Conservation (phyloP, 2,888 invertebrate species). For the Axea sp. region DNA sequence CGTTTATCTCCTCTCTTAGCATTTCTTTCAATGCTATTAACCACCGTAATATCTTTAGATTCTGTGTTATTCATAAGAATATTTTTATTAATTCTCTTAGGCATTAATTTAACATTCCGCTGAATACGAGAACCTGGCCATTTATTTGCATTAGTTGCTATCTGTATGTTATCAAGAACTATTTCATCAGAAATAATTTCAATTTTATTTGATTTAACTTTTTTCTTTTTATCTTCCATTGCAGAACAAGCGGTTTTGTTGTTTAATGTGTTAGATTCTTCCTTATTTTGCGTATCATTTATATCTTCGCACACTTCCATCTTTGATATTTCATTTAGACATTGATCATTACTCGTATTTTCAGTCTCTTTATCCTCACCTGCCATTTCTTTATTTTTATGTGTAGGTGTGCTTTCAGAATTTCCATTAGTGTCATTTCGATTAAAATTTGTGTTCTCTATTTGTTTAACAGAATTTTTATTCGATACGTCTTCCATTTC, state of each 20-base stretch:
- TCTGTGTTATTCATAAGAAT: conserved; percentile 21
- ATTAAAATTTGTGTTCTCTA: conserved; percentile 6
- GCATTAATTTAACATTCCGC: conserved; percentile 75
- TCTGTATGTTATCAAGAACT: conserved; percentile 70
- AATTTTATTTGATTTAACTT: conserved; percentile 65
- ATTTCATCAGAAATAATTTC: conserved; percentile 76
- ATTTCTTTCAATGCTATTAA: conserved; percentile 37
- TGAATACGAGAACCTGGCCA: conserved; percentile 75
- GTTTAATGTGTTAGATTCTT: conserved; percentile 20
- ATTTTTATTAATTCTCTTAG: conserved; percentile 71
- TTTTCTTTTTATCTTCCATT: conserved; percentile 45
- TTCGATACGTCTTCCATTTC: conserved; percentile 29
- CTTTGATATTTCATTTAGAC: conserved; percentile 7
- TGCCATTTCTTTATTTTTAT: conserved; percentile 9
- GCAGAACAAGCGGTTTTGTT: conserved; percentile 6
- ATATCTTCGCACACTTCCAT: conserved; percentile 15
- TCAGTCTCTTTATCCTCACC: conserved; percentile 53
- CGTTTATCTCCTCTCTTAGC: conserved; percentile 39
- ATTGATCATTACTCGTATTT: background rate
- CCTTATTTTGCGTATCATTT: conserved; percentile 30
- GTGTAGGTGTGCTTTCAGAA: conserved; percentile 17
- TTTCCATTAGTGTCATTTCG: conserved; percentile 11
- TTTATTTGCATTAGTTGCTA: conserved; percentile 67
- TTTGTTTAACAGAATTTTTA: background rate
- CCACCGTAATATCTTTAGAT: conserved; percentile 53